Evolutionary conservation across 1,140 invertebrate species (phyloP), one percentile per base, ranked within the genome.

Genomic region (Pantala flavescens): DNA sequence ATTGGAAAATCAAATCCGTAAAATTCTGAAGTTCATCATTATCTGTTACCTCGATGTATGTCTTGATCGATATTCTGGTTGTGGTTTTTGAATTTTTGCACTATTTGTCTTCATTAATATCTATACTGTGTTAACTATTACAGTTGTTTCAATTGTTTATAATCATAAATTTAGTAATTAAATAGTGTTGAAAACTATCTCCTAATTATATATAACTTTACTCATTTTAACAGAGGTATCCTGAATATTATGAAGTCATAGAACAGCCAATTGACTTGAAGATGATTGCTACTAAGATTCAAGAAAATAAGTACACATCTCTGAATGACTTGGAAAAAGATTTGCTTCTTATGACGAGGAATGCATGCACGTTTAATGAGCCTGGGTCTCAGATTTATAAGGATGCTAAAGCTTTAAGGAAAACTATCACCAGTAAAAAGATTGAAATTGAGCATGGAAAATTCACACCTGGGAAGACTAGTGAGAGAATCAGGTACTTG

Each of bases 221-320:
- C 12, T 63, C n/a, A 21, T 63, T 9, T 5, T 5, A 36, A 3
- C 49, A 91, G 88, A 88, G 90, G 71, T 99, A 99, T 84, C 97
- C 97, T 0, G 95, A 98, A 79, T 99, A 99, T 83, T 99, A 97
- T 81, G 91, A 95, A 79, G 90, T 98, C 0, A 98, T 99, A 76
- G 93, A 96, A 74, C 90, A 92, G 78, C 98, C 98, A 0, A 95
- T 99, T 77, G 98, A 99, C 84, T 84, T 99, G 78, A 93, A 94
- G 82, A 92, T 90, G 77, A 96, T 99, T 76, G 95, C 95, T 0
- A 88, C 88, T 36, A 97, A 94, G 83, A 95, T 98, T 74, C 95
- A 97, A 84, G 88, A 89, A 76, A 89, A 88, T 74, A 89, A 91
- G 71, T 97, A 96, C 80, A 82, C 85, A 0, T 87, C 82, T 76